These are phyloP conservation scores for Pollenia angustigena DNA, from an alignment of 2,888 invertebrate genomes.

Conservation along the genomic window DNA sequence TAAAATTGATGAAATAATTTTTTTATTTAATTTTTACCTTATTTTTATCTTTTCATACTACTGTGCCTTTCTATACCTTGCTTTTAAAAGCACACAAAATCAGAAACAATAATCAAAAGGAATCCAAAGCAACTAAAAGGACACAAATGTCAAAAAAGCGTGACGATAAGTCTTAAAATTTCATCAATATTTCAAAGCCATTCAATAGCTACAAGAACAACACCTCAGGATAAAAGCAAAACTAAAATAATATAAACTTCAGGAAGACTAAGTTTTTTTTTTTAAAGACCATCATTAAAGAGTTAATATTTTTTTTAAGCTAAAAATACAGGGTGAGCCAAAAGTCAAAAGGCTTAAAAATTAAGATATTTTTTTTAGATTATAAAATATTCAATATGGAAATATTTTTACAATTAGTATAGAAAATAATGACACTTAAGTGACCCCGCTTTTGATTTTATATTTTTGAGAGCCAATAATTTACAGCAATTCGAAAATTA, in stretches of 20 bases:
- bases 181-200: constrained; percentile 59
- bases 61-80: background rate
- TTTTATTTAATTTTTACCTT: too few species aligned
- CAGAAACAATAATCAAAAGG: constrained; percentile 26
- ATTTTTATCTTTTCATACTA: constrained; percentile 11
- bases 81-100: background rate
- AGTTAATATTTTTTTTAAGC: constrained; percentile 31
- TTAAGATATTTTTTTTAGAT: too few species aligned
- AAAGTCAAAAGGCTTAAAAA: too few species aligned
- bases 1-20: too few species aligned
- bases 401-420: too few species aligned
- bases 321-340: background rate
- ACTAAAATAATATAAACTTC: constrained; percentile 3
- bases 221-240: constrained; percentile 18
- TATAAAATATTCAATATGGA: too few species aligned
- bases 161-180: constrained; percentile 82
- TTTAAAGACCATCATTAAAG: constrained; percentile 45
- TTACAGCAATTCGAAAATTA: too few species aligned
- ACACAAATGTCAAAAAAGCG: constrained; percentile 81
- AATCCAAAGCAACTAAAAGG: constrained; percentile 74
- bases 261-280: constrained; percentile 8
- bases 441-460: too few species aligned
- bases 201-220: constrained; percentile 37
- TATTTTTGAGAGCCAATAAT: too few species aligned
- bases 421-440: too few species aligned